These are phyloP conservation scores for Sebastes dallii DNA, from an alignment of 2,797 vertebrate genomes.

Conservation along the genomic window DNA sequence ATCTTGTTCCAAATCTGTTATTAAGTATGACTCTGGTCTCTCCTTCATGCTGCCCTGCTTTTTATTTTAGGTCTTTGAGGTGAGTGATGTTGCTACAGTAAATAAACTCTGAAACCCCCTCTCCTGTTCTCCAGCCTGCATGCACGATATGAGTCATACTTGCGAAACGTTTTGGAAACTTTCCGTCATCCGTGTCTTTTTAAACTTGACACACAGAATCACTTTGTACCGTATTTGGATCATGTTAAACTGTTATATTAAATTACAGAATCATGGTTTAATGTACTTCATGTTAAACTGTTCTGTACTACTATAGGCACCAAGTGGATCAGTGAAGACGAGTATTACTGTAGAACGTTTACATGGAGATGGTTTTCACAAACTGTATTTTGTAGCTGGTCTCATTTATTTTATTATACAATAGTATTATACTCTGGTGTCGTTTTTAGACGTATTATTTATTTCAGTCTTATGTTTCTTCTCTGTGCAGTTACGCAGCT, in stretches of 20 bases:
- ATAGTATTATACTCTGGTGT: not conserved
- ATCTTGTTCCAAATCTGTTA: slow-evolving; percentile 51
- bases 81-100: slow-evolving; percentile 79
- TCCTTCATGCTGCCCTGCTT: slow-evolving; percentile 88
- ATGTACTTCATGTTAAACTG: not conserved
- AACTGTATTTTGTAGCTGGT: not conserved
- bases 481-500: slow-evolving; percentile 90
- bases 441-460: not conserved
- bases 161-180: slow-evolving; percentile 26
- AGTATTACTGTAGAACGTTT: not conserved
- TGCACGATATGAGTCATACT: slow-evolving; percentile 55
- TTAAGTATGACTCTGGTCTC: slow-evolving; percentile 81
- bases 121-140: slow-evolving; percentile 17
- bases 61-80: slow-evolving; percentile 97
- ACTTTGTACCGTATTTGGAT: not conserved
- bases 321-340: not conserved
- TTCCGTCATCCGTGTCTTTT: not conserved
- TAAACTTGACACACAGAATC: not conserved
- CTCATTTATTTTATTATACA: too few relatives aligned
- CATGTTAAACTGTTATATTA: not conserved
- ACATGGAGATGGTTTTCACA: not conserved
- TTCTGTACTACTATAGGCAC: not conserved
- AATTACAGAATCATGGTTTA: not conserved
- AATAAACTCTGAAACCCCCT: slow-evolving; percentile 11
- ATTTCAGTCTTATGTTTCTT: not conserved